phyloP scores from a whole-genome alignment of 2,113 vertebrate genomes.

The Tachycineta bicolor region DNA sequence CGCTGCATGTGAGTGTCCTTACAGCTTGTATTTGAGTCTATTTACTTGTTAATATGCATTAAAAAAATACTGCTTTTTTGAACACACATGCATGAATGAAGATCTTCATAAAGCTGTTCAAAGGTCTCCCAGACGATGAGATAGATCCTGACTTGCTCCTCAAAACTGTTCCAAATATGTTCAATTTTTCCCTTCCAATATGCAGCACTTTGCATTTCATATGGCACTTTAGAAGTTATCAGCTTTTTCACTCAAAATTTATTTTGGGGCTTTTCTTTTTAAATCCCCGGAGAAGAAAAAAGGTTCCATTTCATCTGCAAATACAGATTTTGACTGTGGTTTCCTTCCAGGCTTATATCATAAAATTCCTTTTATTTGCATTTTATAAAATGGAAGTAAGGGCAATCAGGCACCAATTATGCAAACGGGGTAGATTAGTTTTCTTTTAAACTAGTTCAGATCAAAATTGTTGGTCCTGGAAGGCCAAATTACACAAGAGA shows the following conservation, averaged over 20 bases:
- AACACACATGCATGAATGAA: neutral
- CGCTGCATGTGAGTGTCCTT: neutral
- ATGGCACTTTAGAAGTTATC: neutral
- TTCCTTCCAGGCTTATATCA: neutral
- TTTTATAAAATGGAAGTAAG: neutral
- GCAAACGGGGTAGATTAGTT: neutral
- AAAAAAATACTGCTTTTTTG: neutral
- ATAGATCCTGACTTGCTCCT: neutral
- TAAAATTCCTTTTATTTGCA: neutral
- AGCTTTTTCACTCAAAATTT: neutral
- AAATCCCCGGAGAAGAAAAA: neutral
- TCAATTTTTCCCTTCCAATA: neutral
- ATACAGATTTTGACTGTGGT: constrained; percentile 12
- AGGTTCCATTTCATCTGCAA: neutral
- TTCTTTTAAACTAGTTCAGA: constrained; percentile 22
- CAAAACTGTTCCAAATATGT: neutral
- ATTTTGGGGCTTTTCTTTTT: constrained; percentile 22
- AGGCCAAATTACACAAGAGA: neutral
- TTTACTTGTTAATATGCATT: neutral
- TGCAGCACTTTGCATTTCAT: neutral
- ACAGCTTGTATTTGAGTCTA: neutral
- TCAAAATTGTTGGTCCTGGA: neutral
- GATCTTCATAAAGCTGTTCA: neutral
- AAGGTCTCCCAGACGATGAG: neutral
- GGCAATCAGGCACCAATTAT: neutral